Conservation (phyloP, 2,888 invertebrate species). For the Augochlorella aurata region DNA sequence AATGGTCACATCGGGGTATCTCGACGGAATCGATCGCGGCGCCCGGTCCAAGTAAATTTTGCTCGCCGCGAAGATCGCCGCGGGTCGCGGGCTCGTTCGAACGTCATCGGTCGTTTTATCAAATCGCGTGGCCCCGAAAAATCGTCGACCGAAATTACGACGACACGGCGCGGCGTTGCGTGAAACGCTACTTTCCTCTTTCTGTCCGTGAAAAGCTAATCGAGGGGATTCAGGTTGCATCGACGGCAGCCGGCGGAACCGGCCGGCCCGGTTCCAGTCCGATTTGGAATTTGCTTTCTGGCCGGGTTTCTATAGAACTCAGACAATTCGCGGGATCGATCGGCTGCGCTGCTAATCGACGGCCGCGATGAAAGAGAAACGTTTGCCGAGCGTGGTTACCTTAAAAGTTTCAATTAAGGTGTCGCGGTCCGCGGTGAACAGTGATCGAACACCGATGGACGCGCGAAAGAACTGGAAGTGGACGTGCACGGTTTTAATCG, state of each 20-base stretch:
- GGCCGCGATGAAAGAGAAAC: constrained; percentile 1
- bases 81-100: not conserved
- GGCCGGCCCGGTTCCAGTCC: constrained; percentile 27
- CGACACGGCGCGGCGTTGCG: not conserved
- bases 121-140: not conserved
- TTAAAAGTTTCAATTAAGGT: not conserved
- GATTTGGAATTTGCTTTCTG: constrained; percentile 33
- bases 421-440: not conserved
- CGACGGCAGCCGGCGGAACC: constrained; percentile 8
- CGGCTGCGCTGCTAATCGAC: not conserved
- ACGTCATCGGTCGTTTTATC: not conserved
- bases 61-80: constrained; percentile 11
- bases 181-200: constrained; percentile 24
- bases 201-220: constrained; percentile 27
- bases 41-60: constrained; percentile 48
- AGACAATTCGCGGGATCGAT: not conserved
- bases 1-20: constrained; percentile 51
- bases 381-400: not conserved
- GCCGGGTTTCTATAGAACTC: constrained; percentile 13
- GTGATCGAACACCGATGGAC: too few species aligned
- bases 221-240: constrained; percentile 15
- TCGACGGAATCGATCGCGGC: constrained; percentile 48
- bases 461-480: too few species aligned
- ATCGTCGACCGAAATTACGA: constrained; percentile 19
- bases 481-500: too few species aligned